Percentiles rank a stretch among this genome's conserved stretches.
These are phyloP conservation scores for Drosophila grimshawi DNA, from an alignment of 1,140 invertebrate genomes.

Conservation along the genomic window DNA sequence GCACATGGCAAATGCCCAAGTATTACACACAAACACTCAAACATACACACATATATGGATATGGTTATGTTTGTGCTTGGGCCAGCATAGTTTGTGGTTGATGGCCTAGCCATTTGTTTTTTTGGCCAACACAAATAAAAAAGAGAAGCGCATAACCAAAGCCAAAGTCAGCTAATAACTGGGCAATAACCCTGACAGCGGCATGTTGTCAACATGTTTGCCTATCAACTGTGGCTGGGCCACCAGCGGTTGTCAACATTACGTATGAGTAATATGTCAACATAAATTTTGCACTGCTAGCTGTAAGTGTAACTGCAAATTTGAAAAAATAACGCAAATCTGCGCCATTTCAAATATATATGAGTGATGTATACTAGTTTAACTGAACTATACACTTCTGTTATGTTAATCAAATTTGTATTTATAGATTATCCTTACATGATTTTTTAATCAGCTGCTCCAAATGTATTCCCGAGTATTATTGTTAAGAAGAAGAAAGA, in stretches of 20 bases:
- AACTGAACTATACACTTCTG: no score
- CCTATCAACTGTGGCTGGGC: conserved; percentile 18
- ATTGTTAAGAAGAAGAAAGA: no score
- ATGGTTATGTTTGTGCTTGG: conserved; percentile 61
- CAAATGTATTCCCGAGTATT: no score
- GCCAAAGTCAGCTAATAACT: conserved; percentile 60
- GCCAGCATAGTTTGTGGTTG: conserved; percentile 69
- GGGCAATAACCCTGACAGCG: conserved; percentile 34
- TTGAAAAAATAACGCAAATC: conserved; percentile 4
- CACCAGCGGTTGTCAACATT: conserved; percentile 21
- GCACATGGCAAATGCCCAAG: conserved; percentile 65
- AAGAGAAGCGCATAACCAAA: conserved; percentile 16
- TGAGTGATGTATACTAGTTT: not conserved
- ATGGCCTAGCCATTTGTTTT: conserved; percentile 74
- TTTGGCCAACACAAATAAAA: conserved; percentile 41
- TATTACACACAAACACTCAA: conserved; percentile 33
- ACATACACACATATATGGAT: conserved; percentile 17
- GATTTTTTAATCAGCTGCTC: no score
- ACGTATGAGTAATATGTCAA: conserved; percentile 58
- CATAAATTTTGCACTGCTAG: not conserved
- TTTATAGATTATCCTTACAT: no score
- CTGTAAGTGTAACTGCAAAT: conserved; percentile 26
- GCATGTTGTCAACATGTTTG: conserved; percentile 49
- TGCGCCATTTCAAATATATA: not conserved
- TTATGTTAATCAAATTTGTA: no score